These are phyloP conservation scores for Pelodytes ibericus DNA, from an alignment of 2,797 vertebrate genomes.

Conservation along the genomic window DNA sequence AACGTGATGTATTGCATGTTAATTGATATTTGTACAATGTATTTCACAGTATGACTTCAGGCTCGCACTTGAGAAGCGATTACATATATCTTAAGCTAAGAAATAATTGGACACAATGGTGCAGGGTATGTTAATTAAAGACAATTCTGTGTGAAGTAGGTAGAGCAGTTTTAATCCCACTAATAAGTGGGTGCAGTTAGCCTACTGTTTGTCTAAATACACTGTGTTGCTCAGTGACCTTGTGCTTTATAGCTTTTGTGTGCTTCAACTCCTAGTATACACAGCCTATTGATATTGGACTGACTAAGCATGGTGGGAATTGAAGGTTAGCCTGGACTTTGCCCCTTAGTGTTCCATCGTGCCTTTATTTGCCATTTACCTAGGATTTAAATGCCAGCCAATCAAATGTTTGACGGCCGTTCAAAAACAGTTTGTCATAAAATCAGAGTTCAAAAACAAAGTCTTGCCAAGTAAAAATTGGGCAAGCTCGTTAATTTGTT, in stretches of 20 bases:
- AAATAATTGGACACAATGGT: conserved; percentile 42
- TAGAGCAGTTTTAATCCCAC: conserved; percentile 18
- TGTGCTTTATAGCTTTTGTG: too few species aligned
- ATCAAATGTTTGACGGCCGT: conserved; percentile 21
- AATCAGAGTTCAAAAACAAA: neutral
- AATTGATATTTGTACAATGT: conserved; percentile 47
- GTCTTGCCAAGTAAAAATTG: conserved; percentile 19
- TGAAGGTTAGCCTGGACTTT: too few species aligned
- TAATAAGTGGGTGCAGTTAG: neutral
- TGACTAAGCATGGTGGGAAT: neutral
- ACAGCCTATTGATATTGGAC: neutral
- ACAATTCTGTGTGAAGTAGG: conserved; percentile 12
- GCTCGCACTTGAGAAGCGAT: conserved; percentile 39
- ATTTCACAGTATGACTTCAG: conserved; percentile 32
- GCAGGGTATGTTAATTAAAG: conserved; percentile 34
- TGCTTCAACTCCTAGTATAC: too few species aligned
- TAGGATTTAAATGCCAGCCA: conserved; percentile 15
- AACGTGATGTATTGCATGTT: conserved; percentile 42
- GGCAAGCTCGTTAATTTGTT: conserved; percentile 53
- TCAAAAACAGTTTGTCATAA: conserved; percentile 6
- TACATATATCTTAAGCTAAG: conserved; percentile 37
- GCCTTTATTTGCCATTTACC: conserved; percentile 6
- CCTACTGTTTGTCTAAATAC: too few species aligned
- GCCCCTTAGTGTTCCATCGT: neutral
- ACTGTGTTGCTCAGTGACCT: too few species aligned